phyloP scores from a whole-genome alignment of 2,113 vertebrate genomes.

The Cochlearius cochlearius region DNA sequence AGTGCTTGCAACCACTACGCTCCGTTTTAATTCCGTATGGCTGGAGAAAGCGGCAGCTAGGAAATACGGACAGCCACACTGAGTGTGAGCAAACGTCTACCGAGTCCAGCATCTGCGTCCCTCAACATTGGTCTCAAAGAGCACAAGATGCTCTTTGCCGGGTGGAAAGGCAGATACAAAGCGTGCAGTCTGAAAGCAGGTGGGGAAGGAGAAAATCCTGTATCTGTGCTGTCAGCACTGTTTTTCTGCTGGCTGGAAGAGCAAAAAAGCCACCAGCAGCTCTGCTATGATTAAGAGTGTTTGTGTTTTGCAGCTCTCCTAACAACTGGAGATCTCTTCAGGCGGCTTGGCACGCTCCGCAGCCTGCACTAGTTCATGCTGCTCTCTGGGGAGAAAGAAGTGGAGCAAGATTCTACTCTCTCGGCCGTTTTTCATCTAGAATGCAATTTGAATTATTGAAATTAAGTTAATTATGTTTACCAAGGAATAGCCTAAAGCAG shows the following conservation, averaged over 20 bases:
- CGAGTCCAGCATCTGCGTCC: neutral
- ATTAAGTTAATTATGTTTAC: slow-evolving; percentile 40
- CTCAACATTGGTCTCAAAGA: neutral
- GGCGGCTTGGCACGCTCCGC: neutral
- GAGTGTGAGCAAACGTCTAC: neutral
- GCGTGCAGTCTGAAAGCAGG: neutral
- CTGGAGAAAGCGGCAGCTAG: neutral
- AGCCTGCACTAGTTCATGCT: neutral
- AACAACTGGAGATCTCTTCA: neutral
- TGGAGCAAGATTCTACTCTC: neutral
- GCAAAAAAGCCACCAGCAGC: neutral
- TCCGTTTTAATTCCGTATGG: neutral
- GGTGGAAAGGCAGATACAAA: neutral
- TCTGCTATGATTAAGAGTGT: neutral
- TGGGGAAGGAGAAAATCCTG: neutral
- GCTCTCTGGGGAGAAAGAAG: neutral
- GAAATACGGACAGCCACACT: neutral
- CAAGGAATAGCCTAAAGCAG: slow-evolving; percentile 5
- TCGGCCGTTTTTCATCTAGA: neutral
- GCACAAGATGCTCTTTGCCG: rapidly evolving
- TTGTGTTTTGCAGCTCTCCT: neutral
- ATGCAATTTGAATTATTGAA: neutral
- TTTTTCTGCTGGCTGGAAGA: neutral
- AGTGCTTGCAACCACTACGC: neutral
- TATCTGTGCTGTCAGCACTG: neutral